Percentiles rank a stretch among this genome's conserved stretches.
These are phyloP conservation scores for Ciconia boyciana DNA, from an alignment of 2,113 vertebrate genomes.

Conservation along the genomic window DNA sequence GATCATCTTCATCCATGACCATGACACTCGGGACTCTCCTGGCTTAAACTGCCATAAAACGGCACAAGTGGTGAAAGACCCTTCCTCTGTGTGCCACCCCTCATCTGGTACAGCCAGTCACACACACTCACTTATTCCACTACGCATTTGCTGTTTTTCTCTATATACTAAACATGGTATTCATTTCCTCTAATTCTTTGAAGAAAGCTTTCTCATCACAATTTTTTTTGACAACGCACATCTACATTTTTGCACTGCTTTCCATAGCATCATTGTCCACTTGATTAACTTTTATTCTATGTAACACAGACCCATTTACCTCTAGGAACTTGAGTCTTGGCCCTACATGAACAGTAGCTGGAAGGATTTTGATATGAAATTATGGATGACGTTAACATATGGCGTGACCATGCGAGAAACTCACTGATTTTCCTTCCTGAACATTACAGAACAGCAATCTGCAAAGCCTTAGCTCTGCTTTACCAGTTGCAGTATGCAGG, in stretches of 20 bases:
- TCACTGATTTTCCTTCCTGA: not conserved
- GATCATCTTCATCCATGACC: not conserved
- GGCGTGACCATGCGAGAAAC: not conserved
- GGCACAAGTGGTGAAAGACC: not conserved
- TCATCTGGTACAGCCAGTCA: not conserved
- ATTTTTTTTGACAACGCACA: not conserved
- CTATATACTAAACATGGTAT: not conserved
- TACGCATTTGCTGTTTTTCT: not conserved
- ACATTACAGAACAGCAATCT: not conserved
- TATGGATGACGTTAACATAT: not conserved
- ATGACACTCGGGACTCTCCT: fast-evolving
- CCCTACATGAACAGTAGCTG: not conserved
- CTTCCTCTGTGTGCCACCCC: not conserved
- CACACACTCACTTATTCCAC: no score
- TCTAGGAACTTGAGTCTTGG: not conserved
- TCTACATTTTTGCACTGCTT: not conserved
- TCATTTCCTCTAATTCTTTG: not conserved
- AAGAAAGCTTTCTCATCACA: not conserved
- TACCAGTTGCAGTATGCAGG: not conserved
- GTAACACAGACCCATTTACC: not conserved
- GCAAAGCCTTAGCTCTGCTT: not conserved
- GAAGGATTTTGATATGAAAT: not conserved
- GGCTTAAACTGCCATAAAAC: not conserved
- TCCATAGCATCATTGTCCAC: not conserved
- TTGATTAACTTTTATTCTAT: not conserved